Evolutionary conservation across 2,797 vertebrate genomes (phyloP).

Genomic region (Chromis chromis): DNA sequence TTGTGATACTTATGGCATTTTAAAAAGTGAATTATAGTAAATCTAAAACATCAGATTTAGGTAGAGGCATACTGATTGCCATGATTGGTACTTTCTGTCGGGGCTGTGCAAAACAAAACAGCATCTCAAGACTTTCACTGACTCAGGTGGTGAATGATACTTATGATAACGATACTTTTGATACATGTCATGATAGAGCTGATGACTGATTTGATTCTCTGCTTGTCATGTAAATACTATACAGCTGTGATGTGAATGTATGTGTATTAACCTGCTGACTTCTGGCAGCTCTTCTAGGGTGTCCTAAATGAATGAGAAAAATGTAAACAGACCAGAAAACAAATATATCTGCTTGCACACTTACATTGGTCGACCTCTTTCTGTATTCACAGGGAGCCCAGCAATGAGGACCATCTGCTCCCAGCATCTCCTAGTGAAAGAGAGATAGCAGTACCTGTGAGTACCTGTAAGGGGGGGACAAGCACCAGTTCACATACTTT

Average conservation of each 20-base stretch:
- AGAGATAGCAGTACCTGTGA: slow-evolving; percentile 85
- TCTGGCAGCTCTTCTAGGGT: no score
- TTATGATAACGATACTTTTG: no score
- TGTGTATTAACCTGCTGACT: not conserved
- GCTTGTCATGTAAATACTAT: no score
- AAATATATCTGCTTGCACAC: not conserved
- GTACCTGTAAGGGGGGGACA: slow-evolving; percentile 22
- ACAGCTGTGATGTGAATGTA: not conserved
- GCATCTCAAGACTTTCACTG: not conserved
- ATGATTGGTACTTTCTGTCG: not conserved
- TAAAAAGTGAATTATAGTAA: no score
- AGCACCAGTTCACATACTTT: not conserved
- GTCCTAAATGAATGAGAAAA: no score
- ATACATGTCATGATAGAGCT: no score
- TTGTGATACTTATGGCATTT: no score
- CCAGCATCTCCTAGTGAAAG: slow-evolving; percentile 86
- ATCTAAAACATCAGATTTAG: no score
- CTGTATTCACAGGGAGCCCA: slow-evolving; percentile 47
- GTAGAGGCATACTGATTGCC: not conserved
- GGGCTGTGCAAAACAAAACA: no score
- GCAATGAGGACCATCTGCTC: slow-evolving; percentile 82
- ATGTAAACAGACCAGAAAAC: not conserved
- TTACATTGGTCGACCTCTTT: not conserved
- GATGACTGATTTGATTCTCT: no score
- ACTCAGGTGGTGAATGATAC: not conserved